Evolutionary conservation across 1,140 invertebrate species (phyloP).

Genomic region (Drosophila bocqueti): DNA sequence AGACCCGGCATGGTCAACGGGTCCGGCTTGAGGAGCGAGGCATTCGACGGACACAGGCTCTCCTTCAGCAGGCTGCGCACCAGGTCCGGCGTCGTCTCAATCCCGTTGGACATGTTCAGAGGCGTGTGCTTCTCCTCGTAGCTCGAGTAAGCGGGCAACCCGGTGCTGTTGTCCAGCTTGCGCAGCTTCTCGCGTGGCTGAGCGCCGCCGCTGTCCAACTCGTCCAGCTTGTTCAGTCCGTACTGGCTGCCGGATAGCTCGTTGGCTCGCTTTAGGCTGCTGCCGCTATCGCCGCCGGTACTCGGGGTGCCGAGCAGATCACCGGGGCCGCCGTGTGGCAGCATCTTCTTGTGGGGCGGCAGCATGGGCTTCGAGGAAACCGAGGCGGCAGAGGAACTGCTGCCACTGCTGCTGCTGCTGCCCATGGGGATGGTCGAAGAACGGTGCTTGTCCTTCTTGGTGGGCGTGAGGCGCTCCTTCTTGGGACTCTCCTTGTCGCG

Average conservation of each 20-base stretch:
- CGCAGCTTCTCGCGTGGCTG: constrained; percentile 73
- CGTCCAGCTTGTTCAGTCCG: constrained; percentile 63
- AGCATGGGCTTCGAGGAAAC: constrained; percentile 52
- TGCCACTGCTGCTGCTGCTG: background rate
- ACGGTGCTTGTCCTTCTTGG: constrained; percentile 76
- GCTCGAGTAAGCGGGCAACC: constrained; percentile 44
- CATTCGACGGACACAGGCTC: constrained; percentile 71
- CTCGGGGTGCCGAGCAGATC: background rate
- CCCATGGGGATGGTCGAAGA: constrained; percentile 24
- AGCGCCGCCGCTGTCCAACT: constrained; percentile 60
- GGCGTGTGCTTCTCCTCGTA: constrained; percentile 71
- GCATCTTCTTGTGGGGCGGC: constrained; percentile 60
- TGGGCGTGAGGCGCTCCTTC: constrained; percentile 70
- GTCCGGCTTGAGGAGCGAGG: constrained; percentile 73
- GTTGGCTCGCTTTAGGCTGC: constrained; percentile 70
- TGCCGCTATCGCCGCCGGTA: constrained; percentile 22
- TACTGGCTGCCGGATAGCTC: constrained; percentile 62
- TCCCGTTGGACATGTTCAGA: constrained; percentile 74
- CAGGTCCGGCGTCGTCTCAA: constrained; percentile 83
- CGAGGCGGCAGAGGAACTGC: constrained; percentile 18
- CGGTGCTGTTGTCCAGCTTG: constrained; percentile 63
- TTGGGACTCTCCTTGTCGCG: constrained; percentile 72
- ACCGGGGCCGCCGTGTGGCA: constrained; percentile 28
- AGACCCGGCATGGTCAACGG: constrained; percentile 69
- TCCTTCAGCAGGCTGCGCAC: constrained; percentile 82